Evolutionary conservation across 2,888 invertebrate genomes (phyloP), one percentile per base, ranked within the genome.

Genomic region (Matsumyia berberina): DNA sequence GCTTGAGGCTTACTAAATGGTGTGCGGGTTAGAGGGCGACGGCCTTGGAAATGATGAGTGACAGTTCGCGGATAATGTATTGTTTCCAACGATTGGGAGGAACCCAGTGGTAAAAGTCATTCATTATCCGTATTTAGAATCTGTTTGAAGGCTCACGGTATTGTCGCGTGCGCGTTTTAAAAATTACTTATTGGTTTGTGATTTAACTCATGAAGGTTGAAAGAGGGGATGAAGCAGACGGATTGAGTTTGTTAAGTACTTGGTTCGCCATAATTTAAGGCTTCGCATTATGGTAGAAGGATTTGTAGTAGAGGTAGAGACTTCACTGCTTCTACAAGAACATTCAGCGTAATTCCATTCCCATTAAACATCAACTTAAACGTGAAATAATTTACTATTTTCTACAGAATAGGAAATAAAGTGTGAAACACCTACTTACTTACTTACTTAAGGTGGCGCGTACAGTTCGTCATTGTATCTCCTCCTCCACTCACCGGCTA

Each of bases 21-120:
- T 11, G 15, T 15, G 9, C 4, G 46, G 19, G 29, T 24, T 11
- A 35, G 2, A 17, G n/a, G 9, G 17, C n/a, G n/a, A n/a, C n/a
- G 1, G 55, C 8, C 7, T 17, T 15, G 1, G 3, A 57, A 57
- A 57, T 57, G 15, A 57, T 57, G 37, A 57, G 11, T 57, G 55
- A 57, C 55, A 57, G 33, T 37, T 37, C 35, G 35, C 55, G 55
- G 37, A 57, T 17, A 37, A 57, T 57, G 55, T 12, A 19, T 57
- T 37, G 37, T 37, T 57, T 24, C 35, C 55, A 5, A 6, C 12
- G n/a, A 37, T 33, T 15, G 15, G n/a, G 31, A 31, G 8, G 53
- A 15, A 12, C 12, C 29, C 29, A 29, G 12, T 31, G 29, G 8
- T 15, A 8, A 53, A 31, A 33, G 12, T 24, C 24, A 53, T 53